Evolutionary conservation across 2,797 vertebrate species (phyloP), one percentile per base, ranked within the genome.

Genomic region (Aplochiton taeniatus): DNA sequence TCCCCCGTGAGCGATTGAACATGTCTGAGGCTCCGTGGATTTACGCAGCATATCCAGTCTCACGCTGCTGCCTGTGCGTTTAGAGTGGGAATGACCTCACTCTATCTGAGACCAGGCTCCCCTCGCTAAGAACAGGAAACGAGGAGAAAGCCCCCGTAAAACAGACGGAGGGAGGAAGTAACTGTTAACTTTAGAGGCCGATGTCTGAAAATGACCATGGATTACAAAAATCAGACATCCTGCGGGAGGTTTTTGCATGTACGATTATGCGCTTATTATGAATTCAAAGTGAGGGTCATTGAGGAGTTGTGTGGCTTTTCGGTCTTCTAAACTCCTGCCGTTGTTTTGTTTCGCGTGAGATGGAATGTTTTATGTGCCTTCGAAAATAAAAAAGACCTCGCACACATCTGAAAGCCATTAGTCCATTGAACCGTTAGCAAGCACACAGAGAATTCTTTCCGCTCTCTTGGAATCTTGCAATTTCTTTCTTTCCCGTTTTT

Each of bases 381-480:
- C 83, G 84, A 90, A 90, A 91, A 89, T 84, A 80, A 41, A 85
- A 89, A 87, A 83, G 82, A 85, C 72, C 68, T 67, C 9, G 76
- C 16, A 17, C 83, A 91, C 91, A 93, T 91, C 85, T 92, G 89
- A 93, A 88, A 90, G 74, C 86, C 79, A 91, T 91, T 91, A 91
- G 82, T 70, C 65, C 57, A 80, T 83, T 81, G 79, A 84, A 88
- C 86, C 85, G 77, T 87, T 85, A 83, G 80, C 77, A 52, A 88
- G 87, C 78, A 86, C 79, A 84, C 77, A 71, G 86, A 85, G 81
- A 77, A 91, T 89, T 90, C 80, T 80, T 90, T 89, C 83, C 82
- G 74, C 80, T 89, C 86, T 82, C 83, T 76, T 90, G 87, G 85
- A 90, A 84, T 88, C 79, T 69, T 12, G 64, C 74, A 78, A 73